A percentile compares a stretch with the other conserved stretches of the same genome.
These are phyloP conservation scores for Drosophila pseudoananassae DNA, from an alignment of 1,140 invertebrate species.

Conservation along the genomic window DNA sequence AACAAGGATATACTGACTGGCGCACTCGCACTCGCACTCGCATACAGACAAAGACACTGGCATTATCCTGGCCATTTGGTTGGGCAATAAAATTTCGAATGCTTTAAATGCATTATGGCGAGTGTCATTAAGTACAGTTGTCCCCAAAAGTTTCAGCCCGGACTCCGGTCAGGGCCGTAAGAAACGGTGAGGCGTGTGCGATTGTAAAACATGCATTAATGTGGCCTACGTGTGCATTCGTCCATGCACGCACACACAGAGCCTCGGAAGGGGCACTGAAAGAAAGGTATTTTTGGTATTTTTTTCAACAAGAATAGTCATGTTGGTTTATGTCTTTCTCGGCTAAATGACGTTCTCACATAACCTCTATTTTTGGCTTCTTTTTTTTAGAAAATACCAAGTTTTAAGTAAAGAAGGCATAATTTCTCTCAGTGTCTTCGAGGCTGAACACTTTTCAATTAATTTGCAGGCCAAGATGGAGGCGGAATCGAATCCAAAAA, in stretches of 20 bases:
- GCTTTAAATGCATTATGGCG: conserved; percentile 57
- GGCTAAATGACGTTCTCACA: no score
- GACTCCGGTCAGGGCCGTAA: conserved; percentile 8
- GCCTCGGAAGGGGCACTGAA: conserved; percentile 5
- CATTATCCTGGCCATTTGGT: conserved; percentile 39
- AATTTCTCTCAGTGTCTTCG: background rate
- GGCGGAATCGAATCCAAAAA: conserved; percentile 23
- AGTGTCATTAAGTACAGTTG: conserved; percentile 54
- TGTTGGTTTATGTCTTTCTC: no score
- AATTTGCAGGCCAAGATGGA: conserved; percentile 54
- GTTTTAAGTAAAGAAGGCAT: no score
- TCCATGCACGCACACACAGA: conserved; percentile 11
- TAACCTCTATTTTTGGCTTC: no score
- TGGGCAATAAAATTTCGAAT: conserved; percentile 40
- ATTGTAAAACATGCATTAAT: conserved; percentile 74
- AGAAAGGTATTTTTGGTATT: background rate
- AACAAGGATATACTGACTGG: background rate
- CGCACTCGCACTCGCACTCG: background rate
- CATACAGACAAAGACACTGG: background rate
- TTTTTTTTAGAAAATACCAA: background rate
- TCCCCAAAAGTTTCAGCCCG: conserved; percentile 34
- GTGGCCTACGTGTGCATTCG: conserved; percentile 57
- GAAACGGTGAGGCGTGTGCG: conserved; percentile 51
- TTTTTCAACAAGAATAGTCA: no score
- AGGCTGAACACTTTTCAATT: conserved; percentile 61